These are phyloP conservation scores for Nymphicus hollandicus DNA, from an alignment of 2,113 vertebrate species.

Conservation along the genomic window DNA sequence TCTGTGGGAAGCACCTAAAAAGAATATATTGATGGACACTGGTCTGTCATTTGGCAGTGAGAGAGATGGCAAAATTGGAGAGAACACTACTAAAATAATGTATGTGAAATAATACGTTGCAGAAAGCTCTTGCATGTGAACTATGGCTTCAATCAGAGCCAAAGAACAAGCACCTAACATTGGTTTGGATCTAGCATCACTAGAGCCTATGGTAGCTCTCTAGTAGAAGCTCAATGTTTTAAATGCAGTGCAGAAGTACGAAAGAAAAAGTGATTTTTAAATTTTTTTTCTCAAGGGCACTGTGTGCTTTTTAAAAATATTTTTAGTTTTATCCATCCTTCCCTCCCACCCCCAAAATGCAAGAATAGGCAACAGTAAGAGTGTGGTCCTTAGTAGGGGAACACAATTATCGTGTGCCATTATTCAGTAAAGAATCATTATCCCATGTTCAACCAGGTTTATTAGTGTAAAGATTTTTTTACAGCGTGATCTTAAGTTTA, in stretches of 20 bases:
- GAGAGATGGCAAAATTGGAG: background rate
- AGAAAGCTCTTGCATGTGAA: background rate
- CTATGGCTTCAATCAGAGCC: background rate
- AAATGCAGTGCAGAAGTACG: background rate
- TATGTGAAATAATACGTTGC: background rate
- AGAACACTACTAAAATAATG: background rate
- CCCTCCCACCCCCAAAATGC: rapidly evolving
- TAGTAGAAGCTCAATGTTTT: background rate
- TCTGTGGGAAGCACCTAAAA: background rate
- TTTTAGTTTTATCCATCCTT: background rate
- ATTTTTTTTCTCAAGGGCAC: background rate
- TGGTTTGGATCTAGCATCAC: background rate
- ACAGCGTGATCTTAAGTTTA: background rate
- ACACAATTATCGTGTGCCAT: background rate
- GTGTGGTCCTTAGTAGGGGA: background rate
- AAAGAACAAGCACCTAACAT: background rate
- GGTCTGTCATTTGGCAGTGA: background rate
- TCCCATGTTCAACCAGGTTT: background rate
- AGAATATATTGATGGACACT: background rate
- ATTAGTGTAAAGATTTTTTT: background rate
- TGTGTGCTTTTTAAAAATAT: background rate
- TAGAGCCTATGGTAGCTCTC: background rate
- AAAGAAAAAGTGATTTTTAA: background rate
- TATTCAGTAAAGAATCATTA: background rate
- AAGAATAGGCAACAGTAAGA: background rate